Evolutionary conservation across 1,140 invertebrate genomes (phyloP).

Genomic region (Cotesia vestalis): DNA sequence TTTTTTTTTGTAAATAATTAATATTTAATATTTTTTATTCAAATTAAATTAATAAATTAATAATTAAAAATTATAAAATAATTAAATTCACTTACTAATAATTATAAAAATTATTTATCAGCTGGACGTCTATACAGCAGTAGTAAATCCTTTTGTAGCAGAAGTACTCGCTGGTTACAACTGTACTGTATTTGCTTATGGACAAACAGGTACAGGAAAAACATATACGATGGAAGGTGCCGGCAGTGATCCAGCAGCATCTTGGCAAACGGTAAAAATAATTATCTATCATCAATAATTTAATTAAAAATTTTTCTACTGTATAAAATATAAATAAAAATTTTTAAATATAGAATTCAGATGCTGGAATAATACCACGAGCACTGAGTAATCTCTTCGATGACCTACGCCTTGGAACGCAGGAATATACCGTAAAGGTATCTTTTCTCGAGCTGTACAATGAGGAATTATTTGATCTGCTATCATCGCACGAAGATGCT

Average conservation of each 20-base stretch:
- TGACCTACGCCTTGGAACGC: slow-evolving; percentile 74
- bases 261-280: slow-evolving; percentile 58
- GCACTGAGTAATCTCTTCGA: slow-evolving; percentile 86
- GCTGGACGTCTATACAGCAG: slow-evolving; percentile 87
- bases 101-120: slow-evolving; percentile 57
- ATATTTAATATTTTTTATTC: not conserved
- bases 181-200: slow-evolving; percentile 98
- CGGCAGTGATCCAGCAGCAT: slow-evolving; percentile 63
- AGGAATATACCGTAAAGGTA: slow-evolving; percentile 90
- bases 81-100: not conserved
- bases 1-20: not conserved
- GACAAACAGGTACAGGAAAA: slow-evolving; percentile 97
- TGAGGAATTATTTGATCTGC: slow-evolving; percentile 94
- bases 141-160: slow-evolving; percentile 88
- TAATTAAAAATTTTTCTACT: too few relatives aligned
- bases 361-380: slow-evolving; percentile 85
- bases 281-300: slow-evolving; percentile 31
- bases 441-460: slow-evolving; percentile 97
- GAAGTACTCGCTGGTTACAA: slow-evolving; percentile 95
- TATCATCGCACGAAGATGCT: slow-evolving; percentile 79
- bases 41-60: not conserved
- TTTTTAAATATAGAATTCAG: slow-evolving; percentile 71
- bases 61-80: not conserved
- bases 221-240: slow-evolving; percentile 98
- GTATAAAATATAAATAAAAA: too few relatives aligned